phyloP scores from a whole-genome alignment of 2,113 vertebrate species.

The Sebastes schlegelii region DNA sequence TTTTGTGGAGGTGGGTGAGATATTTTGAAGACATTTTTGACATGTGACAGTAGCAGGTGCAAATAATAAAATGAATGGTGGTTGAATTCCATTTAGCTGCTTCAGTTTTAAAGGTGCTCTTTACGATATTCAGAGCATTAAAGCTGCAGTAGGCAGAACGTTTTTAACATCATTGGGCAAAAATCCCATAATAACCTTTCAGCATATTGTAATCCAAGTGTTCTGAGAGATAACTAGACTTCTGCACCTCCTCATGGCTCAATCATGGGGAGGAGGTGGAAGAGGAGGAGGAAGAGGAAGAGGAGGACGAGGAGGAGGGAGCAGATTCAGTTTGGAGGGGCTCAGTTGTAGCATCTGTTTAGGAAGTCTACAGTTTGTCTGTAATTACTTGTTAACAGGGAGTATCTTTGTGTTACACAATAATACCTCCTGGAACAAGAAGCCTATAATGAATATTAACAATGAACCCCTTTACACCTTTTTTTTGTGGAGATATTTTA shows the following conservation, averaged over 20 bases:
- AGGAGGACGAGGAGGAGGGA: neutral
- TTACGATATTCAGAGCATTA: too few relatives aligned
- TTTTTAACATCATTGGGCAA: too few relatives aligned
- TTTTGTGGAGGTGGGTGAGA: neutral
- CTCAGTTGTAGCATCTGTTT: constrained; percentile 58
- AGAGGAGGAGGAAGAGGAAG: neutral
- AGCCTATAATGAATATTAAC: too few relatives aligned
- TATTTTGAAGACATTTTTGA: constrained; percentile 3
- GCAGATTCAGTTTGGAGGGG: constrained; percentile 43
- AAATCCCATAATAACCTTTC: too few relatives aligned
- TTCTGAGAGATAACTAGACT: too few relatives aligned
- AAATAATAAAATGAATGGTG: neutral
- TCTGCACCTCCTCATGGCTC: too few relatives aligned
- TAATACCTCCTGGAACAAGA: constrained; percentile 22
- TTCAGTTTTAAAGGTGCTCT: neutral
- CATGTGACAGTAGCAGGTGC: neutral
- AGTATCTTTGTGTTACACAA: constrained; percentile 26
- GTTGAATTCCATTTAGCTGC: neutral
- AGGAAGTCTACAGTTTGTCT: constrained; percentile 55
- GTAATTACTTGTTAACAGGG: constrained; percentile 27
- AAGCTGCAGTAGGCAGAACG: too few relatives aligned
- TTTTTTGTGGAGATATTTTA: neutral
- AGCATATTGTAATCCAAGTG: too few relatives aligned
- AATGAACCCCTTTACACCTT: too few relatives aligned
- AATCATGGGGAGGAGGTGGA: constrained; percentile 22